A percentile compares a stretch with the other conserved stretches of the same genome.
Conservation (phyloP, 2,797 vertebrate species). For the Malacoctenus gilli region DNA sequence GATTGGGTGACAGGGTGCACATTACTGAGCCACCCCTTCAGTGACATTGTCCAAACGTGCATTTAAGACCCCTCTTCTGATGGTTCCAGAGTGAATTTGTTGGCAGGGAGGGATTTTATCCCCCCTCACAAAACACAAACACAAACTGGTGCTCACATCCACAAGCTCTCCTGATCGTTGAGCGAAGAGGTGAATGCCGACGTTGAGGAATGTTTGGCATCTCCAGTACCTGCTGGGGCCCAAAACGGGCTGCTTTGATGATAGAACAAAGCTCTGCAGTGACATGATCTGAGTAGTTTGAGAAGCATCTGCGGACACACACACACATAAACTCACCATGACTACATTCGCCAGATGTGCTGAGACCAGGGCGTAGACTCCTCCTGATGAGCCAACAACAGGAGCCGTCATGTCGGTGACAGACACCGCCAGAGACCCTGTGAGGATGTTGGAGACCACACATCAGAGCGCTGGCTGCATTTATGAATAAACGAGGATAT, state of each 20-base stretch:
- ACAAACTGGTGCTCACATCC: constrained; percentile 19
- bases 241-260: constrained; percentile 38
- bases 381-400: constrained; percentile 94
- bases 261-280: constrained; percentile 23
- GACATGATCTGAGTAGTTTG: too few relatives aligned
- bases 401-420: constrained; percentile 97
- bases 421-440: constrained; percentile 94
- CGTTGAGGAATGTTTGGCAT: constrained; percentile 69
- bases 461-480: constrained; percentile 33
- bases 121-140: constrained; percentile 35
- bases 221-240: constrained; percentile 60
- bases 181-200: constrained; percentile 16
- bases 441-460: constrained; percentile 32
- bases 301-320: too few relatives aligned
- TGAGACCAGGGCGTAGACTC: constrained; percentile 97
- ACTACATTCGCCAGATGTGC: constrained; percentile 97
- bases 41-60: constrained; percentile 21
- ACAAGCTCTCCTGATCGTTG: constrained; percentile 30
- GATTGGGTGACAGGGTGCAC: constrained; percentile 23
- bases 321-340: constrained; percentile 85
- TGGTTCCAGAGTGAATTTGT: too few relatives aligned
- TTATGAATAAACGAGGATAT: constrained; percentile 1
- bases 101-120: constrained; percentile 16
- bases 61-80: constrained; percentile 19
- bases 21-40: constrained; percentile 42